Evolutionary conservation across 2,888 invertebrate genomes (phyloP).

Genomic region (Drosophila hamatofila): DNA sequence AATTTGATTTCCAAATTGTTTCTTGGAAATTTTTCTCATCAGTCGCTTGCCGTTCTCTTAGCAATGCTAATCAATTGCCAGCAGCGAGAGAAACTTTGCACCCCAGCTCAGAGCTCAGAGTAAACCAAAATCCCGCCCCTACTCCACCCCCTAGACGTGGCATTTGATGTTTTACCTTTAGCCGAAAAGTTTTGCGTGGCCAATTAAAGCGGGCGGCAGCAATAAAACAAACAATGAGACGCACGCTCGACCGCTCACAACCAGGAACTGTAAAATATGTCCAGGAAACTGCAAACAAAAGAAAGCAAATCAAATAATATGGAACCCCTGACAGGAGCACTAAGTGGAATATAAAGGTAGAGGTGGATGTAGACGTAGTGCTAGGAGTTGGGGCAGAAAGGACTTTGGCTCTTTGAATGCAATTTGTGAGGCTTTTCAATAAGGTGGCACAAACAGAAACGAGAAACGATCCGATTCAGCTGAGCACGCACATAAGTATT

Average conservation of each 20-base stretch:
- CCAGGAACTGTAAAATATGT: constrained; percentile 33
- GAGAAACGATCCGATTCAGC: constrained; percentile 43
- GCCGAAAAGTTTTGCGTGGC: constrained; percentile 29
- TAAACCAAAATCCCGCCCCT: neutral
- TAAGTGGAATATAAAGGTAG: constrained; percentile 3
- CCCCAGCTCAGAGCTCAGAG: neutral
- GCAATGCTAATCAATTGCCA: constrained; percentile 54
- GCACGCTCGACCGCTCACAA: constrained; percentile 5
- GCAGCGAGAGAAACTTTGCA: constrained; percentile 9
- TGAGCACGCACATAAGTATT: constrained; percentile 22
- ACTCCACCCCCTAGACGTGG: neutral
- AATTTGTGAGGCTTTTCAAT: constrained; percentile 64
- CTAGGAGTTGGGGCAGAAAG: neutral
- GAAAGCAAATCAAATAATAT: constrained; percentile 15
- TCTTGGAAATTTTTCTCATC: constrained; percentile 29
- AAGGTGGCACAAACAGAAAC: constrained; percentile 62
- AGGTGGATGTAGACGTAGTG: neutral
- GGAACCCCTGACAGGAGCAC: constrained; percentile 9
- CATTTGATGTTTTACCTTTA: constrained; percentile 29
- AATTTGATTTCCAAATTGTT: constrained; percentile 55
- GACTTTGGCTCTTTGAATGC: constrained; percentile 37
- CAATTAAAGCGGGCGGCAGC: constrained; percentile 45
- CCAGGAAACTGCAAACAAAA: constrained; percentile 34
- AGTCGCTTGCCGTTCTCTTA: constrained; percentile 29
- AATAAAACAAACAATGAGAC: constrained; percentile 26